Conservation (phyloP, 2,113 vertebrate species). For the Lophotis ruficrista region DNA sequence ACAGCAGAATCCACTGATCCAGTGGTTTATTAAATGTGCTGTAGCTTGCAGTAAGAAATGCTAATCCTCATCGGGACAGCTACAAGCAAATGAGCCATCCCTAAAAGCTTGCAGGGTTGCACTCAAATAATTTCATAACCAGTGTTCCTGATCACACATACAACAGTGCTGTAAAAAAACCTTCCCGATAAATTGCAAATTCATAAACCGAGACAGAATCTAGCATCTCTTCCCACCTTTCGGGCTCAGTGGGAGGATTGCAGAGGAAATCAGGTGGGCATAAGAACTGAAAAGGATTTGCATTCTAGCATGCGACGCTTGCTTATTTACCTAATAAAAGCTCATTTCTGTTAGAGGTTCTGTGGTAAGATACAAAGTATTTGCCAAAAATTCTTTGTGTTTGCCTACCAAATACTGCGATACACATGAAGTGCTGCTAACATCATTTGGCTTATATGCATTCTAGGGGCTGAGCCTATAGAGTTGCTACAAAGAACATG, state of each 20-base stretch:
- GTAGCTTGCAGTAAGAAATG: conserved; percentile 50
- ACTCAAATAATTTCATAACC: conserved; percentile 15
- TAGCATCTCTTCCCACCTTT: background rate
- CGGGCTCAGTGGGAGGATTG: background rate
- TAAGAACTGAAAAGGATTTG: background rate
- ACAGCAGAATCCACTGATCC: conserved; percentile 55
- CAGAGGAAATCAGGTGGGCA: background rate
- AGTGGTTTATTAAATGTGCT: conserved; percentile 44
- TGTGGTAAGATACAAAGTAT: background rate
- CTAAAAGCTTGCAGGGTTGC: conserved; percentile 32
- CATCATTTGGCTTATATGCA: background rate
- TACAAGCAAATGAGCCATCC: conserved; percentile 59
- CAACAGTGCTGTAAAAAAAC: background rate
- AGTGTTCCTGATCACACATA: background rate
- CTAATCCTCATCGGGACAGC: conserved; percentile 50
- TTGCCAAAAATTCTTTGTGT: background rate
- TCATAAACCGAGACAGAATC: background rate
- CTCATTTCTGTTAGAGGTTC: background rate
- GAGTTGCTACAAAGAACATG: background rate
- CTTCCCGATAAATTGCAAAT: background rate
- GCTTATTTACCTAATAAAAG: background rate
- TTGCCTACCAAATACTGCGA: background rate
- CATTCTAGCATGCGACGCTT: background rate
- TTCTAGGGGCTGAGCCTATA: background rate
- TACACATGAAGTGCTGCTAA: background rate